Evolutionary conservation across 2,888 invertebrate species (phyloP), one percentile per base, ranked within the genome.

Genomic region (Patella pellucida): DNA sequence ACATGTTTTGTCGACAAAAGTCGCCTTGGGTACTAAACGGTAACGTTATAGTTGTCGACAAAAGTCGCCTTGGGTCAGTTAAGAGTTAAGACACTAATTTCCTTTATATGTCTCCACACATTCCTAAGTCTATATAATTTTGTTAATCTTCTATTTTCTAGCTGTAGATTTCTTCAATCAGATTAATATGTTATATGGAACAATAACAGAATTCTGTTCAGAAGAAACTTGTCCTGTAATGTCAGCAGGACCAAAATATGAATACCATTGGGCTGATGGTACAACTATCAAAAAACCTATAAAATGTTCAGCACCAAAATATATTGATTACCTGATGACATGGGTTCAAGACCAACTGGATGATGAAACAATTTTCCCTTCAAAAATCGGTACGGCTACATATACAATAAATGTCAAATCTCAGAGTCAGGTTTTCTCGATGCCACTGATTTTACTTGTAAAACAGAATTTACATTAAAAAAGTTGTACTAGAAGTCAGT

Each of bases 81-180:
- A n/a, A n/a, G n/a, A n/a, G n/a, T n/a, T n/a, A n/a, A n/a, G n/a
- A n/a, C n/a, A n/a, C n/a, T n/a, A n/a, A n/a, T n/a, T n/a, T n/a
- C n/a, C n/a, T n/a, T n/a, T n/a, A n/a, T n/a, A n/a, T n/a, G 41
- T 41, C 41, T 41, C 41, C 41, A 41, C 9, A 41, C 1, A 9
- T 41, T 7, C 7, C 41, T 41, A 9, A 9, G 41, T 41, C 41
- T 41, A 41, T 1, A 41, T 9, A 41, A 41, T 41, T 41, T 41
- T 41, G 41, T 41, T 41, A 41, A 9, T 41, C 41, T 16, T 51
- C 81, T 78, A 80, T 78, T 76, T 93, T 93, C 68, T 92, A 98
- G 98, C 98, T 88, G 98, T 99, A 81, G 99, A 99, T 92, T 99
- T 99, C 92, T 99, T 99, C 93, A 99, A 99, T 92, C 99, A 99